Evolutionary conservation across 2,888 invertebrate species (phyloP), one percentile per base, ranked within the genome.

Genomic region (Lumbricus terrestris): DNA sequence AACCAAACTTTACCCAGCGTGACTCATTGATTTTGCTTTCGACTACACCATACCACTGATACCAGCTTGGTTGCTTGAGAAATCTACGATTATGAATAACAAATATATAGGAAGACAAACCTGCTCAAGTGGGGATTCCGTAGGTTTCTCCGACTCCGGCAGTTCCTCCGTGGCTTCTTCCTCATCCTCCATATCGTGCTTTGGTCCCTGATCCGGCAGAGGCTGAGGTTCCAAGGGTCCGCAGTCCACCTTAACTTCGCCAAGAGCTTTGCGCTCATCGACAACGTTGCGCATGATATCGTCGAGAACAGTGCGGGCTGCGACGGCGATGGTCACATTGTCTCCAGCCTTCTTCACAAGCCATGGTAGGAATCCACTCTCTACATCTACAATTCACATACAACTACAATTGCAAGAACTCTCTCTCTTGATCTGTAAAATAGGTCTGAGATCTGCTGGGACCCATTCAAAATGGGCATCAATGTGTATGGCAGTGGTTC

Each of bases 331-430:
- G 93, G 97, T 97, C 93, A 98, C 96, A 95, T 98, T 97, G 91
- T 96, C 96, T 89, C 97, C 96, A 89, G 98, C 97, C 95, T 97
- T 97, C 90, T 96, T 96, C 95, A 97, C 96, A 92, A 98, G 95
- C 98, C 98, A 98, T 89, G 98, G 97, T 96, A 97, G 96, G 95
- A 97, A 97, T 90, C 97, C 96, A 93, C 95, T 94, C 91, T 95
- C 97, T 96, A 95, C 94, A 92, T 95, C 95, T 95, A 92, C 16
- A 92, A 38, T 42, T 69, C 29, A n/a, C 29, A 69, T 0, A 69
- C 6, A 8, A 69, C 13, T 34, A 85, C 85, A 47, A 18, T 47
- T 47, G 20, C 18, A 5, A 23, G 20, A 6, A 20, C 23, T 20
- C 29, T 29, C 69, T 69, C 13, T 4, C 54, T 16, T 11, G 8